These are phyloP conservation scores for Orthonyx spaldingii DNA, from an alignment of 2,113 vertebrate species.

Conservation along the genomic window DNA sequence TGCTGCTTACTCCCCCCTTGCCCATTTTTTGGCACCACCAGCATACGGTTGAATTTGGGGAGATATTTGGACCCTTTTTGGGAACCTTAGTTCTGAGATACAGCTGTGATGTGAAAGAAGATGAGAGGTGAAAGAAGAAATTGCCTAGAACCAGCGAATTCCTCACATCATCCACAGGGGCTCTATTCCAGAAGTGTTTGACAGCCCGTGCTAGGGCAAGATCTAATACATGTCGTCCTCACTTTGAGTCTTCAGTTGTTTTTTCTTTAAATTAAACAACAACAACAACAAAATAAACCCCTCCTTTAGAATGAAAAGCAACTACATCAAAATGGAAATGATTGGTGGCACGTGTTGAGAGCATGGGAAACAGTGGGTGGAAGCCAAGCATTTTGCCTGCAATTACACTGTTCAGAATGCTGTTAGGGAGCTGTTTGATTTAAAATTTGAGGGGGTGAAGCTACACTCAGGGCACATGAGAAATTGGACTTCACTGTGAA, in stretches of 20 bases:
- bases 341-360: not conserved
- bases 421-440: not conserved
- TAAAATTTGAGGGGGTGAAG: not conserved
- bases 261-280: not conserved
- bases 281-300: not conserved
- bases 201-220: not conserved
- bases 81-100: not conserved
- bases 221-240: not conserved
- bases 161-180: not conserved
- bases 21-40: not conserved
- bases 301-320: not conserved
- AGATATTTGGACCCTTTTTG: not conserved
- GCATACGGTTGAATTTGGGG: not conserved
- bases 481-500: not conserved
- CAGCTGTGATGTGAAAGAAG: not conserved
- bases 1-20: not conserved
- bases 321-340: not conserved
- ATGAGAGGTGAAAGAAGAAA: not conserved
- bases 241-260: not conserved
- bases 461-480: not conserved
- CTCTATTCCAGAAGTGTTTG: not conserved
- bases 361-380: not conserved
- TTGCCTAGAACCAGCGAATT: not conserved
- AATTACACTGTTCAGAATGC: not conserved
- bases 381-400: not conserved